phyloP scores from a whole-genome alignment of 2,797 vertebrate species.

The Scolopax bukidnonensis region DNA sequence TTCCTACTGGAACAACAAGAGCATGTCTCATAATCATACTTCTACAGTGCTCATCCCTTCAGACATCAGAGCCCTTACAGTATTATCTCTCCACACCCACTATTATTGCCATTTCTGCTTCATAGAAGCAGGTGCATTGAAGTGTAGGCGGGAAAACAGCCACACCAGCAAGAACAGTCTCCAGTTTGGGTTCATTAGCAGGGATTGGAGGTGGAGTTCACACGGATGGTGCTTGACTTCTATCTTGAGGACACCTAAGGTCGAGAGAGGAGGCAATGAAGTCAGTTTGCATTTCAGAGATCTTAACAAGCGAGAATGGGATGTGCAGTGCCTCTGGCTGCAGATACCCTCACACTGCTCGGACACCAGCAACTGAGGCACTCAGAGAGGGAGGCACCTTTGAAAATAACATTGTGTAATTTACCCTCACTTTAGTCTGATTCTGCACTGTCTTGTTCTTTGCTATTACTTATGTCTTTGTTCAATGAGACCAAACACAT shows the following conservation, averaged over 20 bases:
- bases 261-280: not conserved
- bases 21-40: not conserved
- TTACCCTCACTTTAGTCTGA: not conserved
- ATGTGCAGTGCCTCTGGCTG: not conserved
- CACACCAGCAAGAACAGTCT: not conserved
- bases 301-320: not conserved
- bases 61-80: not conserved
- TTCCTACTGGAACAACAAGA: not conserved
- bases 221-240: not conserved
- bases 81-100: not conserved
- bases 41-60: not conserved
- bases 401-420: not conserved
- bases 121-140: not conserved
- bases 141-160: not conserved
- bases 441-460: not conserved
- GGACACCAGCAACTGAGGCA: not conserved
- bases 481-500: not conserved
- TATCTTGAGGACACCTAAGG: not conserved
- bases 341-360: not conserved
- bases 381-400: not conserved
- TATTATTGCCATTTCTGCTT: not conserved
- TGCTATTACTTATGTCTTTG: not conserved
- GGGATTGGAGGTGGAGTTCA: not conserved
- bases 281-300: not conserved
- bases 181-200: not conserved